These are phyloP conservation scores for Poecilia wingei DNA, from an alignment of 2,797 vertebrate genomes.

Conservation along the genomic window DNA sequence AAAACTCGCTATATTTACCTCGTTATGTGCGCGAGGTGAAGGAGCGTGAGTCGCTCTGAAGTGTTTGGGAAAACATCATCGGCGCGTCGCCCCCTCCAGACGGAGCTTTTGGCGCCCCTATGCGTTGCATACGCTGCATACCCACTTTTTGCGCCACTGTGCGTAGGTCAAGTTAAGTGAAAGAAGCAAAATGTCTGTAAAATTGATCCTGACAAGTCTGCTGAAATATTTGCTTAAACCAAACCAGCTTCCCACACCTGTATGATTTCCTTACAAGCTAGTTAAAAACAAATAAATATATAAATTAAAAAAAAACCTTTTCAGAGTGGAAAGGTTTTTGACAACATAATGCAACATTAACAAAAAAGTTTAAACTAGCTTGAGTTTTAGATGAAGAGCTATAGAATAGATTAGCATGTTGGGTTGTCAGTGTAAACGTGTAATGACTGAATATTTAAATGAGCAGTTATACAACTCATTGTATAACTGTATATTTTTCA, in stretches of 20 bases:
- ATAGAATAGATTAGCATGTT: not conserved
- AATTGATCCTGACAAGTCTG: not conserved
- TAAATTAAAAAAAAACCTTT: not conserved
- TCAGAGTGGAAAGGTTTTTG: not conserved
- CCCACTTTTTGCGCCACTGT: too few species aligned
- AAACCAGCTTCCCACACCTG: not conserved
- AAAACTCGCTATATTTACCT: too few species aligned
- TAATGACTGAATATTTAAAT: not conserved
- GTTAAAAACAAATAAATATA: not conserved
- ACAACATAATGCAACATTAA: not conserved
- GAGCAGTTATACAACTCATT: not conserved
- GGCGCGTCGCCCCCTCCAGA: too few species aligned
- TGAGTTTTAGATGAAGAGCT: not conserved
- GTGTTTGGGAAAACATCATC: too few species aligned
- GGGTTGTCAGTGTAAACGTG: not conserved
- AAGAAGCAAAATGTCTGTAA: not conserved
- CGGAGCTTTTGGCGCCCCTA: too few species aligned
- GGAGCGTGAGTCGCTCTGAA: too few species aligned
- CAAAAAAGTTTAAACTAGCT: not conserved
- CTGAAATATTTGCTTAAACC: not conserved
- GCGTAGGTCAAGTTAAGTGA: not conserved
- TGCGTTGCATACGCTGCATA: too few species aligned
- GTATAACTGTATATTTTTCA: not conserved
- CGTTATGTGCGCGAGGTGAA: too few species aligned
- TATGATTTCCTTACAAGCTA: not conserved